Conservation (phyloP, 2,888 invertebrate genomes). For the Cryptocheilus praepositus region DNA sequence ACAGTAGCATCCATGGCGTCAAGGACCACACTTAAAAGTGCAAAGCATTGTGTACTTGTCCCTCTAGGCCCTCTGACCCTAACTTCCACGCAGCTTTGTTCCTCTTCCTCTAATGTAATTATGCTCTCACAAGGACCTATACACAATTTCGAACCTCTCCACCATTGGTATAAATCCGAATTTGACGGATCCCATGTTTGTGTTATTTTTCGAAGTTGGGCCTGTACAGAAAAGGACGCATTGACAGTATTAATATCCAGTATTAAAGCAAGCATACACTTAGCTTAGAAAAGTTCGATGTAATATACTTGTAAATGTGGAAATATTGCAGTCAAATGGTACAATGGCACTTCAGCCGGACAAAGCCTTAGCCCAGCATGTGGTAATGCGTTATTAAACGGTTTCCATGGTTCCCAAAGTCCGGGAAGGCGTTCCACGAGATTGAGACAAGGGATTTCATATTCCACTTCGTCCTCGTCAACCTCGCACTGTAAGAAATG, state of each 20-base stretch:
- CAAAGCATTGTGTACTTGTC: constrained; percentile 79
- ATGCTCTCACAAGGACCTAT: constrained; percentile 82
- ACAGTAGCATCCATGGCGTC: constrained; percentile 79
- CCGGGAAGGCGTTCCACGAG: constrained; percentile 81
- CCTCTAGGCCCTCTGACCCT: constrained; percentile 81
- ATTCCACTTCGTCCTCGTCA: constrained; percentile 82
- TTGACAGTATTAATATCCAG: not conserved
- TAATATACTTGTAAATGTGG: constrained; percentile 79
- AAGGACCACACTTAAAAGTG: constrained; percentile 82
- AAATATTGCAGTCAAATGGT: constrained; percentile 81
- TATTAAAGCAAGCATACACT: too few relatives aligned
- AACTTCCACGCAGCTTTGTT: constrained; percentile 79
- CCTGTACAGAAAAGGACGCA: constrained; percentile 68
- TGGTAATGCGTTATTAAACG: constrained; percentile 74
- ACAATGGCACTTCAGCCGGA: constrained; percentile 77
- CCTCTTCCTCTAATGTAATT: constrained; percentile 79
- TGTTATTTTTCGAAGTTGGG: constrained; percentile 78
- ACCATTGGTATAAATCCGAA: constrained; percentile 84
- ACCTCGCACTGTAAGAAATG: constrained; percentile 78
- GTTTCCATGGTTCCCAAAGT: constrained; percentile 81
- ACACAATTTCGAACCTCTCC: constrained; percentile 83
- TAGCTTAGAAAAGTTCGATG: too few relatives aligned
- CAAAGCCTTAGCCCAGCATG: constrained; percentile 82
- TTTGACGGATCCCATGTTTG: constrained; percentile 77
- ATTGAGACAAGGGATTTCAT: constrained; percentile 85